Evolutionary conservation across 2,797 vertebrate species (phyloP), one percentile per base, ranked within the genome.

Genomic region (Myotis daubentonii): DNA sequence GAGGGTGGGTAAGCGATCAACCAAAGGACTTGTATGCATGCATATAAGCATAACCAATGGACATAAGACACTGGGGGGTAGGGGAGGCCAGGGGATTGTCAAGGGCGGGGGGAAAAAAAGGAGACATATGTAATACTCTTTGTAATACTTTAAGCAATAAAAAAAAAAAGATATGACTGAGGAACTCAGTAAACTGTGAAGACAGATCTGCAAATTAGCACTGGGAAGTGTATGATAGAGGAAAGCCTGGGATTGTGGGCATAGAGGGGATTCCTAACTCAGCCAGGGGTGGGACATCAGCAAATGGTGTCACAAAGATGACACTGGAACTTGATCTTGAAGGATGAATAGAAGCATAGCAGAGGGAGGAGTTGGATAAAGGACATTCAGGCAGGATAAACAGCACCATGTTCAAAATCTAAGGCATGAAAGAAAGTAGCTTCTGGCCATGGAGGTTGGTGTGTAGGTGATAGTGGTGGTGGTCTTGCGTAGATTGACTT

Each of bases 141-240:
- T 36, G 36, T 36, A 36, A 36, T 36, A 36, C 36, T 36, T 36
- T 36, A 36, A 36, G 36, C 36, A 36, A 36, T 36, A 36, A 36
- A 36, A 36, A 36, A 36, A 36, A 36, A 36, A 68, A 76, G 82
- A 41, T 83, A 51, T 53, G 57, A 75, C 36, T 53, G 74, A 93
- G 87, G 28, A 92, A 33, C 25, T 92, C 16, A 62, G 44, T 66
- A 89, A 94, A 13, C 62, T 82, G 25, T 94, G 66, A 88, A 89
- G n/a, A 68, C 30, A 96, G 33, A 79, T 47, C 47, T 95, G 17
- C 25, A 75, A n/a, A 41, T 66, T 89, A 41, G 38, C 44, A 71
- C 41, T 47, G 55, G 28, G 49, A 49, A 44, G 13, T 68, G 36
- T 79, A 51, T 66, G 60, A 47, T 2, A 94, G 49, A 82, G 68